A percentile compares a stretch with the other conserved stretches of the same genome.
These are phyloP conservation scores for Hypsopygia costalis DNA, from an alignment of 2,888 invertebrate species.

Conservation along the genomic window DNA sequence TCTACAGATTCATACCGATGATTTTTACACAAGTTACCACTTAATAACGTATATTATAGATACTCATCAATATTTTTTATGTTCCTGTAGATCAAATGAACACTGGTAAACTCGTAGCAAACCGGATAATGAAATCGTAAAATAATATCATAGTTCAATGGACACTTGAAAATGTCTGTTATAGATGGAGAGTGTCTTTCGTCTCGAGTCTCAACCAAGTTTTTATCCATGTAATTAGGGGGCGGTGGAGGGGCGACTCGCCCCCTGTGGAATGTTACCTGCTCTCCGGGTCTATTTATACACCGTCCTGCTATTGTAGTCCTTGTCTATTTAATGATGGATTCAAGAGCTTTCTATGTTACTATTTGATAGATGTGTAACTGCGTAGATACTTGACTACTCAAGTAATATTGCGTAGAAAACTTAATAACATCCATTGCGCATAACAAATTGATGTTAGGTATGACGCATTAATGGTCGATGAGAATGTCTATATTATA, in stretches of 20 bases:
- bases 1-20: no score
- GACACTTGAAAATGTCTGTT: slow-evolving; percentile 23
- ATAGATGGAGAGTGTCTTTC: slow-evolving; percentile 35
- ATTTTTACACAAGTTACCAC: no score
- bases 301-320: slow-evolving; percentile 32
- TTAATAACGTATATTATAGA: no score
- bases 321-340: slow-evolving; percentile 6
- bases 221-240: slow-evolving; percentile 48
- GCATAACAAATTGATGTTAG: no score
- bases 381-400: not conserved
- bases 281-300: slow-evolving; percentile 28
- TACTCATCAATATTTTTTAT: no score
- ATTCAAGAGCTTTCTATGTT: not conserved
- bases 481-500: no score
- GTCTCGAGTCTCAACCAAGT: slow-evolving; percentile 28
- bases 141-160: slow-evolving; percentile 24
- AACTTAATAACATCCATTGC: no score
- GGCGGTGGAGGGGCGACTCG: slow-evolving; percentile 19
- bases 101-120: no score
- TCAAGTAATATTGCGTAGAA: not conserved
- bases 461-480: no score
- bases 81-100: no score
- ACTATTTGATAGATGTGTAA: not conserved
- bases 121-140: slow-evolving; percentile 13
- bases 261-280: slow-evolving; percentile 51